These are phyloP conservation scores for Melanostigma gelatinosum DNA, from an alignment of 2,113 vertebrate species.

Conservation along the genomic window DNA sequence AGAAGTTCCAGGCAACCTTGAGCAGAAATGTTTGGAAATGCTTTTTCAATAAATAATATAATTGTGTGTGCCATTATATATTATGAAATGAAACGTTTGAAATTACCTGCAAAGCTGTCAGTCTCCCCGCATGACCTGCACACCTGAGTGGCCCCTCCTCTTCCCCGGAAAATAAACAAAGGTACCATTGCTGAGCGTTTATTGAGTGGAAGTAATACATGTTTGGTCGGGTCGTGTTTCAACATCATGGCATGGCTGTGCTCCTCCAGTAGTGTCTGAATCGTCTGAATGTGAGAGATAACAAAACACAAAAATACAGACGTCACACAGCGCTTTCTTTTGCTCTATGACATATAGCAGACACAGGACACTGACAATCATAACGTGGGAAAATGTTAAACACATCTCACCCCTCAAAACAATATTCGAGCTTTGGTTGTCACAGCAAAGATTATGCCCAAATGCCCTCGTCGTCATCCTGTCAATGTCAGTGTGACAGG, in stretches of 20 bases:
- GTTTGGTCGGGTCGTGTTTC: slow-evolving; percentile 92
- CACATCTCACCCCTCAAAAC: slow-evolving; percentile 92
- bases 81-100: neutral
- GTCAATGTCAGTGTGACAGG: slow-evolving; percentile 70
- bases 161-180: slow-evolving; percentile 88
- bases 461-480: slow-evolving; percentile 99
- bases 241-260: slow-evolving; percentile 92
- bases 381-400: slow-evolving; percentile 11
- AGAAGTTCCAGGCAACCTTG: slow-evolving; percentile 51
- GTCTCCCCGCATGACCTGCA: slow-evolving; percentile 82
- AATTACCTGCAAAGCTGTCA: slow-evolving; percentile 89
- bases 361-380: neutral
- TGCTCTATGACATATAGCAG: neutral
- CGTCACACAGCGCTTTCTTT: neutral
- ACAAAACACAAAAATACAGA: neutral
- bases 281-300: slow-evolving; percentile 82
- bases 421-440: slow-evolving; percentile 95
- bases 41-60: neutral
- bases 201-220: slow-evolving; percentile 90
- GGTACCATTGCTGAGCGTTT: slow-evolving; percentile 86
- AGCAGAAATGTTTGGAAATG: slow-evolving; percentile 19
- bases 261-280: slow-evolving; percentile 94
- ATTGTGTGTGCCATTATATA: neutral
- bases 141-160: slow-evolving; percentile 75
- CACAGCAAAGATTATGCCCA: slow-evolving; percentile 94